These are phyloP conservation scores for Solenopsis invicta DNA, from an alignment of 1,140 invertebrate genomes.

Conservation along the genomic window DNA sequence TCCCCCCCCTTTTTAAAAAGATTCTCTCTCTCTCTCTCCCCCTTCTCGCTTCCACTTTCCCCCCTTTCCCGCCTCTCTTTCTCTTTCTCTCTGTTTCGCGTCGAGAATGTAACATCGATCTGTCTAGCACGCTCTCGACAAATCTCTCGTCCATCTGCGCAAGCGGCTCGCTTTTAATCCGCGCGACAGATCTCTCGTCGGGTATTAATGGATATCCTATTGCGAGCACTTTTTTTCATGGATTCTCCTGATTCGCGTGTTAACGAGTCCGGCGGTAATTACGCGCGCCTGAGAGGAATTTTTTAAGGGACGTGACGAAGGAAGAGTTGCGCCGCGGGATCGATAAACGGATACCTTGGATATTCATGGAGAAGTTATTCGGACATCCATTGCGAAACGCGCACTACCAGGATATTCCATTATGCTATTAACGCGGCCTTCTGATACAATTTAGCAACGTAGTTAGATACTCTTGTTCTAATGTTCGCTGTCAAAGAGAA, in stretches of 20 bases:
- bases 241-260: conserved; percentile 17
- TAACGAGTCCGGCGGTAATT: conserved; percentile 16
- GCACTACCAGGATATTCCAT: conserved; percentile 21
- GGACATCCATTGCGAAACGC: neutral
- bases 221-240: conserved; percentile 8
- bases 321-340: neutral
- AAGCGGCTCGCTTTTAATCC: conserved; percentile 38
- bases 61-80: neutral
- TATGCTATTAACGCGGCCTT: conserved; percentile 28
- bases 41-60: neutral
- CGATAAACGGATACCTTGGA: neutral
- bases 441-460: conserved; percentile 49
- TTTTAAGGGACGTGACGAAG: conserved; percentile 16
- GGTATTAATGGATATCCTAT: conserved; percentile 41
- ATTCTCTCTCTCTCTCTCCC: conserved; percentile 17
- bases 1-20: conserved; percentile 59
- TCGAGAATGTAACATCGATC: conserved; percentile 47
- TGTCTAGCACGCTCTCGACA: conserved; percentile 6
- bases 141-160: conserved; percentile 44
- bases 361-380: conserved; percentile 27
- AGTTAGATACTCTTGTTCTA: conserved; percentile 38
- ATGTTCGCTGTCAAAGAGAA: conserved; percentile 40
- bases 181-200: conserved; percentile 25
- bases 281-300: neutral
- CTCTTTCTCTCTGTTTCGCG: neutral